Conservation (phyloP, 1,140 invertebrate genomes). For the Pomacea maculata region DNA sequence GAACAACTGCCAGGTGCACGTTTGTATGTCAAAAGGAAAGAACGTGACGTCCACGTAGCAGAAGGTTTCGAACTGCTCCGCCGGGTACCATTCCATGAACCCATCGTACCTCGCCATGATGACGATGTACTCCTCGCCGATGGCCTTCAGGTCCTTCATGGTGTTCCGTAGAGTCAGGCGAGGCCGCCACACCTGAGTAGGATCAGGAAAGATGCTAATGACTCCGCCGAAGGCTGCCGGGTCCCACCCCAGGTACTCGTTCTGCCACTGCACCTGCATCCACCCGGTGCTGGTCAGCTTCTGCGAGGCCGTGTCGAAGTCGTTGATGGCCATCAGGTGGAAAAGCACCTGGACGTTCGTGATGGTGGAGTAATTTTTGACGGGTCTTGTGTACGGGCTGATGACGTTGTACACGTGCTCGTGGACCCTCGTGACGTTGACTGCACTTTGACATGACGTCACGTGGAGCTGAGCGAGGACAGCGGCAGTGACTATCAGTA, state of each 20-base stretch:
- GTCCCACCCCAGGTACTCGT: constrained; percentile 16
- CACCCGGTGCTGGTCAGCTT: constrained; percentile 9
- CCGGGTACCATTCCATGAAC: constrained; percentile 93
- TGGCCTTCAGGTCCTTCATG: background rate
- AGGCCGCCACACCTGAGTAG: constrained; percentile 9
- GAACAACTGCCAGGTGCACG: constrained; percentile 95
- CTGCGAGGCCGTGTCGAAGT: constrained; percentile 5
- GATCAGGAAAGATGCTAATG: background rate
- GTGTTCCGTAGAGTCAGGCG: constrained; percentile 1
- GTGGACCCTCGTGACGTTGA: too few relatives aligned
- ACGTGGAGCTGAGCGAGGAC: too few relatives aligned
- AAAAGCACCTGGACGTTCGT: background rate
- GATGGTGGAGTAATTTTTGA: background rate
- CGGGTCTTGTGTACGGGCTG: background rate
- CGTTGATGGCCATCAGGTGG: constrained; percentile 14
- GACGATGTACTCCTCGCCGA: background rate
- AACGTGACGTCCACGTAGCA: constrained; percentile 78
- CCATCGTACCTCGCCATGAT: constrained; percentile 77
- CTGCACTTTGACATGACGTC: too few relatives aligned
- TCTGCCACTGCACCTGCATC: constrained; percentile 5
- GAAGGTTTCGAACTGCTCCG: constrained; percentile 95
- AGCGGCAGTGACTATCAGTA: too few relatives aligned
- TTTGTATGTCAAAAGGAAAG: constrained; percentile 80
- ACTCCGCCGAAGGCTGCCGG: background rate
- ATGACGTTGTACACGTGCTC: too few relatives aligned